Base-by-base conservation (phyloP, 2,113 vertebrate species). In the Brachypodius melanocephalos region DNA sequence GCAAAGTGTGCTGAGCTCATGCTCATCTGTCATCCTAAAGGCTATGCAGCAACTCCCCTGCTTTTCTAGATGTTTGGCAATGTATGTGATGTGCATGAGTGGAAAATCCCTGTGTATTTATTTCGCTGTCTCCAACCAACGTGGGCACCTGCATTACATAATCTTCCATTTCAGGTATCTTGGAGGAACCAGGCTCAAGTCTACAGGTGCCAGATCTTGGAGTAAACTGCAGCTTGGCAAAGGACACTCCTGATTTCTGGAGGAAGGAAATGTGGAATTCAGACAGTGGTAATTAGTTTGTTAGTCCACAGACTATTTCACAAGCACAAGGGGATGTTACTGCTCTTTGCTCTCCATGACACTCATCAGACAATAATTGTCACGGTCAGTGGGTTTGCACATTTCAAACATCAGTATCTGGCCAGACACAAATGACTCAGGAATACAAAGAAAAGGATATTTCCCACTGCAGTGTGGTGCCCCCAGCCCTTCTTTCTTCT, bases 221-320 rank as follows among this genome's bases (percentile, higher is more conserved):
- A 67, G 90, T 49, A 67, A 91, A 85, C 61, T 71, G 76, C 71
- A 83, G 17, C 62, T 85, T 94, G 92, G 80, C 94, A 80, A 83
- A 74, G 48, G 24, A 63, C 9, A 1, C n/a, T 40, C 54, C 18
- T 42, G 21, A 55, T 95, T 96, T 88, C 83, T 96, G 80, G 51
- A 92, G 69, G 52, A 94, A 71, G 57, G 71, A 89, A 95, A 92
- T n/a, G 66, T 58, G 79, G 49, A 68, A 88, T 90, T 94, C 77
- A 89, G 92, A 83, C 73, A 45, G 59, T 20, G 22, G 54, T 88
- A 93, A 96, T 96, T 84, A 90, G 38, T 65, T 93, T 74, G 83
- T 96, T 92, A 77, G 3, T 90, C 93, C 95, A 95, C 92, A 92
- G 95, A 65, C 93, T 83, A 32, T 82, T 96, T 97, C 93, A 88